Evolutionary conservation across 1,140 invertebrate species (phyloP).

Genomic region (Eriocheir sinensis): DNA sequence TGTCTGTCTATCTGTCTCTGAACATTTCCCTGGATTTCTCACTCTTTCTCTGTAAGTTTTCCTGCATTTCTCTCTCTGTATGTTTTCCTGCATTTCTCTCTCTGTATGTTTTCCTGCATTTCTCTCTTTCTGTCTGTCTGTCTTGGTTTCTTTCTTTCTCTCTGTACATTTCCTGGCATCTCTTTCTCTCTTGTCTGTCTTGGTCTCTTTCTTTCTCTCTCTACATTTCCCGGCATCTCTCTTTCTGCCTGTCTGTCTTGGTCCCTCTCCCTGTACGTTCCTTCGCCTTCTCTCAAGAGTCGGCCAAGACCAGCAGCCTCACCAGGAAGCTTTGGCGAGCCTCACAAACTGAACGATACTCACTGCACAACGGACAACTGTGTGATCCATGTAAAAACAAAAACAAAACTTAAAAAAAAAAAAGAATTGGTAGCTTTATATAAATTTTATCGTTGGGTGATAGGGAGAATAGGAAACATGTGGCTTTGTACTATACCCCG

Average conservation of each 20-base stretch:
- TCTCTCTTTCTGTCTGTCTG: not conserved
- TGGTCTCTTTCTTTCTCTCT: not conserved
- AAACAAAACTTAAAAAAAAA: not conserved
- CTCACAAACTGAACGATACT: conserved; percentile 54
- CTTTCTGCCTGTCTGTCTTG: not conserved
- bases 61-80: not conserved
- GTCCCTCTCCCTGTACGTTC: no score
- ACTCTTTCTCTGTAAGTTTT: not conserved
- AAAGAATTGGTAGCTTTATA: conserved; percentile 71
- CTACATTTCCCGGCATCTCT: not conserved
- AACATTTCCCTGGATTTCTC: not conserved
- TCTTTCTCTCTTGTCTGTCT: no score
- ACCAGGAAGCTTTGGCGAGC: conserved; percentile 47
- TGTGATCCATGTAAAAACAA: conserved; percentile 65
- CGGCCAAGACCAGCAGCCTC: not conserved
- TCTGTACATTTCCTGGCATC: no score
- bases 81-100: not conserved
- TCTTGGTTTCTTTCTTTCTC: not conserved
- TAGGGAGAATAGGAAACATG: conserved; percentile 73
- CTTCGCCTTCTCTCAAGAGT: no score
- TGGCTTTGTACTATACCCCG: conserved; percentile 76
- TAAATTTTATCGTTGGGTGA: conserved; percentile 66
- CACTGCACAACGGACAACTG: conserved; percentile 46
- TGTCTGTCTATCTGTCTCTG: no score
- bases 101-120: not conserved